These are phyloP conservation scores for Brachionus manjavacas DNA, from an alignment of 1,140 invertebrate species.

Conservation along the genomic window DNA sequence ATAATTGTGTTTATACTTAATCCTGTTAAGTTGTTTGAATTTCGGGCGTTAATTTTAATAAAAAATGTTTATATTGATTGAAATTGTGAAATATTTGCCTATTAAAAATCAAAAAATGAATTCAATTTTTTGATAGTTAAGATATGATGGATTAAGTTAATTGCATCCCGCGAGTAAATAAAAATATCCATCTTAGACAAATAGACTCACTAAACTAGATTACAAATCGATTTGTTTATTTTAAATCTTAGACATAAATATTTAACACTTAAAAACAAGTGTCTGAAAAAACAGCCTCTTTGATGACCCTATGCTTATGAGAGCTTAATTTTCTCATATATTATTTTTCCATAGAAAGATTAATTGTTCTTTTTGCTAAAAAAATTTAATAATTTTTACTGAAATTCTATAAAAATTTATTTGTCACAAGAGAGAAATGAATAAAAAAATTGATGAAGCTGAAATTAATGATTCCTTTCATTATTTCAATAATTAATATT, in stretches of 20 bases:
- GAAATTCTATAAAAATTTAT: neutral
- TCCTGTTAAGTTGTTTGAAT: neutral
- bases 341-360: neutral
- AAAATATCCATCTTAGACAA: neutral
- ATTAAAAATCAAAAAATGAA: neutral
- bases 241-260: neutral
- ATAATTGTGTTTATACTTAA: neutral
- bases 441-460: neutral
- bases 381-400: no score
- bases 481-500: neutral
- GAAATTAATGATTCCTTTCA: neutral
- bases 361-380: no score
- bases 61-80: neutral
- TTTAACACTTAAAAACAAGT: neutral
- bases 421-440: neutral
- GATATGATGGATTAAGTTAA: neutral
- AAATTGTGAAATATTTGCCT: neutral
- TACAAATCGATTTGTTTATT: neutral
- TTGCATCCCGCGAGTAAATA: neutral
- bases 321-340: neutral
- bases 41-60: neutral
- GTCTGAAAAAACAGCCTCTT: neutral
- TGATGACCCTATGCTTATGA: neutral
- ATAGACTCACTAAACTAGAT: neutral
- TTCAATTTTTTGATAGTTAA: neutral